These are phyloP conservation scores for Catocala nupta DNA, from an alignment of 2,888 invertebrate genomes.

Conservation along the genomic window DNA sequence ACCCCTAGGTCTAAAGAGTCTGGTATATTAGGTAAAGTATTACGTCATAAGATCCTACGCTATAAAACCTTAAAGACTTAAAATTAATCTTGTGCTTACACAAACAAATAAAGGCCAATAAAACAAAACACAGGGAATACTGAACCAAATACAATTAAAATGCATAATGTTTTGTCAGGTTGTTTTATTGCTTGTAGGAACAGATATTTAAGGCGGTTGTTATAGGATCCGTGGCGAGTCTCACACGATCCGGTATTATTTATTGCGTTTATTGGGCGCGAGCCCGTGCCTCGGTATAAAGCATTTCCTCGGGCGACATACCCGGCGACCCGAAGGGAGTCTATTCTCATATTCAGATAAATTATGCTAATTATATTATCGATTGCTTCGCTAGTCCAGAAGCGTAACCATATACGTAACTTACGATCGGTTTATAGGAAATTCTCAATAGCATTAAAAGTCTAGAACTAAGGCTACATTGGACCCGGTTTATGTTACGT, in stretches of 20 bases:
- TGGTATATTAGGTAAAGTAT: no score
- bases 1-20: no score
- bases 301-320: conserved; percentile 83
- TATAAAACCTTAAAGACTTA: not conserved
- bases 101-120: conserved; percentile 23
- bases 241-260: conserved; percentile 82
- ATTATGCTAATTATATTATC: conserved; percentile 9
- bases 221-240: conserved; percentile 75
- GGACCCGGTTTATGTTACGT: no score
- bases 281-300: conserved; percentile 71
- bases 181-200: conserved; percentile 68
- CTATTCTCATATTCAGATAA: conserved; percentile 45
- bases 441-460: no score
- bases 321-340: conserved; percentile 52
- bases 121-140: conserved; percentile 44
- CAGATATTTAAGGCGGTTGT: conserved; percentile 72
- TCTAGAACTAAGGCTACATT: no score
- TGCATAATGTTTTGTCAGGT: conserved; percentile 50
- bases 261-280: conserved; percentile 81
- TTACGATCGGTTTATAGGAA: no score
- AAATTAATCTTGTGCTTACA: not conserved
- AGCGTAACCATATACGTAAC: no score
- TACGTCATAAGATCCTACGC: not conserved
- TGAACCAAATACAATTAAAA: conserved; percentile 53
- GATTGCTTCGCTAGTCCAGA: no score